Evolutionary conservation across 1,140 invertebrate species (phyloP), one percentile per base, ranked within the genome.

Genomic region (Neodiprion pinetum): DNA sequence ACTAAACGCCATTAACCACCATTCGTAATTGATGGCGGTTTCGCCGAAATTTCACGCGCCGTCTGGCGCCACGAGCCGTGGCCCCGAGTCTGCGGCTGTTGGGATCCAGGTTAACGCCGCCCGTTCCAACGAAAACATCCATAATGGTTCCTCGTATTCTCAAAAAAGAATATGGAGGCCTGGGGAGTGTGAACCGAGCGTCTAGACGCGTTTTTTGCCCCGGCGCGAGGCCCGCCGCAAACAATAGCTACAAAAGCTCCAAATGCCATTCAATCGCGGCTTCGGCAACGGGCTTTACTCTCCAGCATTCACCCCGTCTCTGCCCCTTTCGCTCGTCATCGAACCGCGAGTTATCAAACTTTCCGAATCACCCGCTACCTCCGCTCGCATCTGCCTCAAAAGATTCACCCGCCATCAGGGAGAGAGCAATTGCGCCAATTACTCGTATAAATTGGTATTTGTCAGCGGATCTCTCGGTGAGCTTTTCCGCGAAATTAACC

Each of bases 221-320:
- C 53, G 53, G n/a, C 4, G 53, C 53, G 53, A 61, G 53, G 9
- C 53, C 53, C 53, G 53, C 53, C n/a, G 53, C 53, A 61, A 61
- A 61, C 53, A 61, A 61, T 14, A 61, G 53, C 53, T 61, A 61
- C 53, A 61, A 61, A 61, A 61, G 53, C 53, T 61, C 53, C 53
- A 61, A 61, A 61, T 61, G 53, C 53, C 53, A 61, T 61, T 61
- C 53, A 61, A 61, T 61, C 53, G 53, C 53, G 53, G 53, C 53
- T 61, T 61, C 53, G 53, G 53, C 53, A 61, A 61, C 28, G 53
- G 53, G 53, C 53, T 61, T 61, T 61, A 61, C 53, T 61, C 53
- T 17, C 53, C 53, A 9, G 11, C 53, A 61, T 61, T 9, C 53
- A 61, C 53, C 53, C 53, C 53, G 9, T 17, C 53, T 61, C 11